phyloP scores from a whole-genome alignment of 2,797 vertebrate species.

The Alectoris magna region DNA sequence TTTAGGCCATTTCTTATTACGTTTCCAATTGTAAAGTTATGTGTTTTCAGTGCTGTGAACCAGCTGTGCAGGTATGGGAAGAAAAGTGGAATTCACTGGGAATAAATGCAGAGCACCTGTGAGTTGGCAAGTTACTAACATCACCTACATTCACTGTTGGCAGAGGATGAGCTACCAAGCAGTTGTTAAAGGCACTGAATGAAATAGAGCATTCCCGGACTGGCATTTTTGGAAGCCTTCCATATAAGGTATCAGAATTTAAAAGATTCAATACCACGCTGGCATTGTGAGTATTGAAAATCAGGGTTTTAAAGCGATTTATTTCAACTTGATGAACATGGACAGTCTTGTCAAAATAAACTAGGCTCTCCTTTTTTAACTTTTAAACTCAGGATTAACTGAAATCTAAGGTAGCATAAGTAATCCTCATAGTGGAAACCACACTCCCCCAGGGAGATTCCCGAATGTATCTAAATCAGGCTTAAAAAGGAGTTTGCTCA shows the following conservation, averaged over 20 bases:
- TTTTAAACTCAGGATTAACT: constrained; percentile 41
- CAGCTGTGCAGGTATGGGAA: background rate
- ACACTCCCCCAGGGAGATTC: background rate
- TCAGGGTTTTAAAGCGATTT: background rate
- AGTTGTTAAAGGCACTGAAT: background rate
- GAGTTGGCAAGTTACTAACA: background rate
- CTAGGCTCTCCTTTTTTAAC: background rate
- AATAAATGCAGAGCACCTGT: constrained; percentile 1
- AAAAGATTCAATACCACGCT: background rate
- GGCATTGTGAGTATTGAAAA: constrained; percentile 11
- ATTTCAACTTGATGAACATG: background rate
- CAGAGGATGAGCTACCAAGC: background rate
- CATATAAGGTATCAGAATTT: background rate
- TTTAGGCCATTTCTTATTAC: background rate
- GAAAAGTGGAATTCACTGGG: background rate
- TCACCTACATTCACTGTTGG: background rate
- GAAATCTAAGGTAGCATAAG: constrained; percentile 39
- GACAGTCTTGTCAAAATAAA: constrained; percentile 21
- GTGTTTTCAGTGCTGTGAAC: background rate
- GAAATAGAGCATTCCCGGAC: background rate
- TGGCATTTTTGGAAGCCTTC: background rate
- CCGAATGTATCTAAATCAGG: background rate
- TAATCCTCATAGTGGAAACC: constrained; percentile 8
- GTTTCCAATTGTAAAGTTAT: background rate
- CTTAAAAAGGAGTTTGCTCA: background rate